Conservation (phyloP, 2,113 vertebrate species). For the Mirounga angustirostris region DNA sequence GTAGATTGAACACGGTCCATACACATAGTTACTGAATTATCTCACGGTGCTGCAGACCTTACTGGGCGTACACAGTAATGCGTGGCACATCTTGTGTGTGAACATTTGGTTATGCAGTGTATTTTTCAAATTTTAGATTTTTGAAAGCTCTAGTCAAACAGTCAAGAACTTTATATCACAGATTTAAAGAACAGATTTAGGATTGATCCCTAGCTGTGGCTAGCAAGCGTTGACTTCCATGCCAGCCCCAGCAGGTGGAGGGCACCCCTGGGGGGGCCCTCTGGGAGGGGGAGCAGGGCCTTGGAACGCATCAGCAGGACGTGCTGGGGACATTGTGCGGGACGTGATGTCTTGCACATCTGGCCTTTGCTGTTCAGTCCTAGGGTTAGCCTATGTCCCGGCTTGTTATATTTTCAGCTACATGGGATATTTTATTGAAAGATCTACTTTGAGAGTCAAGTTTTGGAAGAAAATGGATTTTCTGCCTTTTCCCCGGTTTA, state of each 20-base stretch:
- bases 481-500: background rate
- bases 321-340: accelerated
- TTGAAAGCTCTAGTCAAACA: background rate
- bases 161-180: background rate
- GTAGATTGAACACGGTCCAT: background rate
- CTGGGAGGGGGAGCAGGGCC: background rate
- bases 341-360: accelerated
- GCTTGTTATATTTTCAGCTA: background rate
- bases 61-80: no score
- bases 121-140: background rate
- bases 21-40: accelerated
- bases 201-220: background rate
- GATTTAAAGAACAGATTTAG: background rate
- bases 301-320: accelerated
- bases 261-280: background rate
- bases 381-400: background rate
- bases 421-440: background rate
- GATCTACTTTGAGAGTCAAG: background rate
- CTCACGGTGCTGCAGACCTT: background rate
- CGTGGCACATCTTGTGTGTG: accelerated
- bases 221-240: accelerated
- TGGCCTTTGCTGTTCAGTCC: background rate
- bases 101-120: accelerated
- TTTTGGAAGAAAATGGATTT: background rate
- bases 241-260: background rate